Evolutionary conservation across 1,140 invertebrate genomes (phyloP).

Genomic region (Atopsyche davidsoni): DNA sequence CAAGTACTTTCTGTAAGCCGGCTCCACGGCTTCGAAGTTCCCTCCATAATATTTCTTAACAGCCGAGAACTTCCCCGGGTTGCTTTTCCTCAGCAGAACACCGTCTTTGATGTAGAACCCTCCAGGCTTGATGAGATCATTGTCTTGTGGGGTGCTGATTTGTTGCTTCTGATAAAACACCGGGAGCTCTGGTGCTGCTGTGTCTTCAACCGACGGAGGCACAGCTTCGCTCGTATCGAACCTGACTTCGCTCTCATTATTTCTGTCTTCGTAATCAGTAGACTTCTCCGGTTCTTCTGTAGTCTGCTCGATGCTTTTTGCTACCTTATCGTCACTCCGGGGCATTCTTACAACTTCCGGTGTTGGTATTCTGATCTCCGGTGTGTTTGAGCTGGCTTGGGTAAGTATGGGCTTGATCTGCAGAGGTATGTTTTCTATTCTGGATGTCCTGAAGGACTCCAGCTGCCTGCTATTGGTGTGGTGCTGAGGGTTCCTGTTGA

Average conservation of each 20-base stretch:
- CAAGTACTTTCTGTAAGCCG: constrained; percentile 25
- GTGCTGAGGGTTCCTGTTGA: constrained; percentile 1
- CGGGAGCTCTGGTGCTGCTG: constrained; percentile 21
- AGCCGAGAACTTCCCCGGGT: constrained; percentile 12
- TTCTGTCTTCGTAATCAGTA: constrained; percentile 19
- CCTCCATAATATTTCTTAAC: constrained; percentile 22
- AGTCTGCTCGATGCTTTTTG: constrained; percentile 19
- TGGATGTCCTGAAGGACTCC: constrained; percentile 24
- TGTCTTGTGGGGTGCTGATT: constrained; percentile 35
- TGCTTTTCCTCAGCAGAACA: constrained; percentile 29
- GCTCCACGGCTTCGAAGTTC: constrained; percentile 8
- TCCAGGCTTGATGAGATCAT: constrained; percentile 24
- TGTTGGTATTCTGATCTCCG: constrained; percentile 5
- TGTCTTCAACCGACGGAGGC: neutral
- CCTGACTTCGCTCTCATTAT: constrained; percentile 26
- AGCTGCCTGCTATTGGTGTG: constrained; percentile 4
- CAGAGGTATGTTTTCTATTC: constrained; percentile 33
- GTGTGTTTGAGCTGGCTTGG: constrained; percentile 11
- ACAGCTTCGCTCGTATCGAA: constrained; percentile 29
- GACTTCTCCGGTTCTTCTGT: constrained; percentile 7
- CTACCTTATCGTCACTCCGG: constrained; percentile 24
- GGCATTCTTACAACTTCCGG: constrained; percentile 22
- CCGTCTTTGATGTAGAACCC: constrained; percentile 32
- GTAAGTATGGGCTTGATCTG: constrained; percentile 22
- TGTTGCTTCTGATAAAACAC: constrained; percentile 33